Percentiles rank a stretch among this genome's conserved stretches.
Conservation (phyloP, 2,888 invertebrate species). For the Ctenicera cuprea region DNA sequence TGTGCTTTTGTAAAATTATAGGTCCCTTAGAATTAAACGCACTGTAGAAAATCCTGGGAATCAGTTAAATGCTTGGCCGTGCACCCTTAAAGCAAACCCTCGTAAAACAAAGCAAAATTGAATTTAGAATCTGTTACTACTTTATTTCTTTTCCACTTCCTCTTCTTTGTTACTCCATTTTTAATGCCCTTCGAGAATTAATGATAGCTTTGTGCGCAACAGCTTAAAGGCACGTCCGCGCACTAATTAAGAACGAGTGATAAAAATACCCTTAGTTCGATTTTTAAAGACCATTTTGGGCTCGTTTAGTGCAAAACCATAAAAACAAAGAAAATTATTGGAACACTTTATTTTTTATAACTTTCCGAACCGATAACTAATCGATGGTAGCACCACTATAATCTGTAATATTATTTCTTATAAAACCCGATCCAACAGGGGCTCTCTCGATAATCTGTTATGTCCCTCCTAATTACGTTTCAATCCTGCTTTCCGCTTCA, state of each 20-base stretch:
- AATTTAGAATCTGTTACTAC: conserved; percentile 19
- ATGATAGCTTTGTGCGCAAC: neutral
- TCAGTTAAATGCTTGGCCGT: neutral
- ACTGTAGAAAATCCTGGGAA: neutral
- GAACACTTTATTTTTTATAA: neutral
- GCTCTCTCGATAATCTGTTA: conserved; percentile 13
- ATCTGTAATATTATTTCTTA: neutral
- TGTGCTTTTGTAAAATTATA: neutral
- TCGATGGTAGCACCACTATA: neutral
- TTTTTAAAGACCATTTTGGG: neutral
- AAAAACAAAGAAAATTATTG: conserved; percentile 7
- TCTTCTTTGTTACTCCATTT: conserved; percentile 1
- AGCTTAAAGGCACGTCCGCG: conserved; percentile 8
- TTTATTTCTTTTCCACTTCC: conserved; percentile 18
- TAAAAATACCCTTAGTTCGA: neutral
- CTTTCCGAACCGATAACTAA: neutral
- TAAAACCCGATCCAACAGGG: conserved; percentile 2
- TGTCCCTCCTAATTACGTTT: conserved; percentile 15
- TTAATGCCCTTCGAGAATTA: conserved; percentile 10
- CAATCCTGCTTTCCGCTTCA: neutral
- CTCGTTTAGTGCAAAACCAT: neutral
- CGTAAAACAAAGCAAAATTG: conserved; percentile 17
- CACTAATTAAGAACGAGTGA: neutral
- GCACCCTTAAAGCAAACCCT: conserved; percentile 15
- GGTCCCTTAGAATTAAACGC: neutral